phyloP scores from a whole-genome alignment of 2,797 vertebrate species.

The Arrhamphus sclerolepis region DNA sequence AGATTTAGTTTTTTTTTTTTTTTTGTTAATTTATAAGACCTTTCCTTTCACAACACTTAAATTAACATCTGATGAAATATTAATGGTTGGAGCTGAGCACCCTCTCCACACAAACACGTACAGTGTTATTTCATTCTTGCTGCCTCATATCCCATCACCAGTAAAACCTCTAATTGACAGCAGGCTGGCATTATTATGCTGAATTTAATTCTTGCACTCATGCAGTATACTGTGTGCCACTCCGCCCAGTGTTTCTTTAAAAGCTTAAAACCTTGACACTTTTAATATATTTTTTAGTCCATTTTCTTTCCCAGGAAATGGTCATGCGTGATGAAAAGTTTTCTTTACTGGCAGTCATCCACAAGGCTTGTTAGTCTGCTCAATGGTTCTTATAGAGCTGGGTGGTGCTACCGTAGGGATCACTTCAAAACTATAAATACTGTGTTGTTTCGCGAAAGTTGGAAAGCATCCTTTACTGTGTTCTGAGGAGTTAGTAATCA shows the following conservation, averaged over 20 bases:
- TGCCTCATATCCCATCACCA: slow-evolving; percentile 39
- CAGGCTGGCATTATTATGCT: slow-evolving; percentile 38
- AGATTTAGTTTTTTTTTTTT: background rate
- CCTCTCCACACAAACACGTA: too few species aligned
- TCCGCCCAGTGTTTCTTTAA: slow-evolving; percentile 29
- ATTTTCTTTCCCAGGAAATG: slow-evolving; percentile 53
- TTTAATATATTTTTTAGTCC: slow-evolving; percentile 54
- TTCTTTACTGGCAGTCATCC: slow-evolving; percentile 59
- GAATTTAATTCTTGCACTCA: slow-evolving; percentile 36
- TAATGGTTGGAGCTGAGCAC: too few species aligned
- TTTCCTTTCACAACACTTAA: too few species aligned
- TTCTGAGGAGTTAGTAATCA: slow-evolving; percentile 13
- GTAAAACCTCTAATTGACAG: slow-evolving; percentile 26
- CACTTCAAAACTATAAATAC: slow-evolving; percentile 35
- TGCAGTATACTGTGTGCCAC: slow-evolving; percentile 32
- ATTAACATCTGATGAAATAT: too few species aligned
- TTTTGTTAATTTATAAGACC: background rate
- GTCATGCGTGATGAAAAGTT: slow-evolving; percentile 59
- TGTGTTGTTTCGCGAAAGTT: slow-evolving; percentile 5
- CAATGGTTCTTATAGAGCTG: slow-evolving; percentile 14
- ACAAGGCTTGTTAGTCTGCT: slow-evolving; percentile 49
- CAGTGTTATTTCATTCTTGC: slow-evolving; percentile 29
- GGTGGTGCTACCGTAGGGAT: slow-evolving; percentile 39
- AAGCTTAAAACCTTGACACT: slow-evolving; percentile 42
- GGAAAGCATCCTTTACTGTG: slow-evolving; percentile 9